Base-by-base conservation (phyloP, 1,140 invertebrate species). In the Antheraea mylitta region DNA sequence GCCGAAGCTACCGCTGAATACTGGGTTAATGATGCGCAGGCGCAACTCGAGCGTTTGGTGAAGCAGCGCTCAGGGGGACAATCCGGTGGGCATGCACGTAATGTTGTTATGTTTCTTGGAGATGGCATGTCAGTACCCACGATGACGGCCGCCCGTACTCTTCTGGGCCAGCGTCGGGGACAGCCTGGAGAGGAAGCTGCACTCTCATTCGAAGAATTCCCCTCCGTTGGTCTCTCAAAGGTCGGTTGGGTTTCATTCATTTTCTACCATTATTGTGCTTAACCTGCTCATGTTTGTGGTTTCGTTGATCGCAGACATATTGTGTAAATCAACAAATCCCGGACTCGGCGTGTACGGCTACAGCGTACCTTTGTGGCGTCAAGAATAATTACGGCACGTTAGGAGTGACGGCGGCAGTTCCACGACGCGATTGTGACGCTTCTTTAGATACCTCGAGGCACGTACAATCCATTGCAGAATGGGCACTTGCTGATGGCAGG, bases 111-210 rank as follows among this genome's bases (percentile, higher is more conserved):
- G 68, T 96, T 96, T 74, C 80, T 97, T 48, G 96, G 96, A 0
- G 96, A 97, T 79, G 96, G 96, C 0, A 95, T 97, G 94, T 95
- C 95, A 0, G 83, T 96, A 7, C 86, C 95, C 3, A 96, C 96
- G 0, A 75, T 96, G 11, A 95, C 95, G 0, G 95, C 96, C 0
- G 94, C 94, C 8, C 90, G 96, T 64, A 95, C 96, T 36, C 93
- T 94, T 18, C 93, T 94, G 77, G 96, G 95, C 0, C 95, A 96
- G 77, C 82, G 88, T 0, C 42, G 85, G 9, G 93, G 93, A 0
- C 72, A 77, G 13, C 76, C 83, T 7, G 95, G 94, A 4, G 95
- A 97, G 88, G 96, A 96, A 78, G 86, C 90, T 7, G 83, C 93
- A 62, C 93, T 97, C 18, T 93, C 93, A 58, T 97, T 96, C 79